phyloP scores from a whole-genome alignment of 1,140 invertebrate genomes.

The Tigriopus japonicus region DNA sequence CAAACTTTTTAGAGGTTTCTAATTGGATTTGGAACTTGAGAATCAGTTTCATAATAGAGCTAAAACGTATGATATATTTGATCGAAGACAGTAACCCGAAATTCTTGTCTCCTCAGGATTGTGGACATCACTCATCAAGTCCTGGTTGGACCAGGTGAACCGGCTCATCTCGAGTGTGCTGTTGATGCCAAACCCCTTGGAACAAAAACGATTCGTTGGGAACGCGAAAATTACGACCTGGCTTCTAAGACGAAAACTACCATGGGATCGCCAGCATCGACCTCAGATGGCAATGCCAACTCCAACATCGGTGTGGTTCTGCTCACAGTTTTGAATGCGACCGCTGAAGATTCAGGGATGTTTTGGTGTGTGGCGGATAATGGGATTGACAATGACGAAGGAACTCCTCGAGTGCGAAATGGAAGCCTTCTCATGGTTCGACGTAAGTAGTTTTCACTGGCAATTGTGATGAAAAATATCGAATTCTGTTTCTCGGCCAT shows the following conservation, averaged over 20 bases:
- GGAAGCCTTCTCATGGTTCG: not conserved
- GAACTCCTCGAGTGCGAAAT: not conserved
- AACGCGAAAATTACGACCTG: not conserved
- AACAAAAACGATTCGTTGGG: not conserved
- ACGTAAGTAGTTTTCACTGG: not conserved
- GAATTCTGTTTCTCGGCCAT: no score
- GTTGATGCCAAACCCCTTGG: not conserved
- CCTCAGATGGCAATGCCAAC: not conserved
- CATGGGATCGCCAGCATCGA: not conserved
- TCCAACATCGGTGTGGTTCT: not conserved
- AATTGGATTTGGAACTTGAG: no score
- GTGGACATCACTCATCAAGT: not conserved
- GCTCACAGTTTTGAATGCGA: slow-evolving; percentile 5
- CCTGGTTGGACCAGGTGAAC: slow-evolving; percentile 5
- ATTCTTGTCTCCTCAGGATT: not conserved
- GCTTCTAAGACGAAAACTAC: slow-evolving; percentile 1
- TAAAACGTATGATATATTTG: no score
- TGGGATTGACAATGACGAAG: not conserved
- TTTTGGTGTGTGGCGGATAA: slow-evolving; percentile 11
- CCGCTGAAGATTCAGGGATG: not conserved
- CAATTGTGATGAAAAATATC: no score
- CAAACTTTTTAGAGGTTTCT: no score
- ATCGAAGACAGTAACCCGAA: not conserved
- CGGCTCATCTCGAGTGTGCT: slow-evolving; percentile 8
- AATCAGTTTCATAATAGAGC: no score